Evolutionary conservation across 2,797 vertebrate species (phyloP).

Genomic region (Cynopterus sphinx): DNA sequence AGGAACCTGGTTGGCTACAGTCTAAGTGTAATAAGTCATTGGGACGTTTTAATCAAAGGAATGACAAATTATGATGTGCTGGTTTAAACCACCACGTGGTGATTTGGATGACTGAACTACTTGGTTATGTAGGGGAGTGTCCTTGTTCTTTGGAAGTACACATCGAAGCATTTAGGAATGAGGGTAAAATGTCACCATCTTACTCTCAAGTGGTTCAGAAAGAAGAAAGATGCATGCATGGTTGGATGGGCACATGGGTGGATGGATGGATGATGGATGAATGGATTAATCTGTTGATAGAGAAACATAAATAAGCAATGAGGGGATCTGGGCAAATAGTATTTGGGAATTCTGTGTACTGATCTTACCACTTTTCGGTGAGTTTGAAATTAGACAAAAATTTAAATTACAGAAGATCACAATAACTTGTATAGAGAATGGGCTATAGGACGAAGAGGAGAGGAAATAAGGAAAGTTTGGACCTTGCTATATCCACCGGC

Average conservation of each 20-base stretch:
- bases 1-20: background rate
- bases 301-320: background rate
- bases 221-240: background rate
- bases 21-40: too few relatives aligned
- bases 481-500: background rate
- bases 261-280: too few relatives aligned
- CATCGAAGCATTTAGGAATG: background rate
- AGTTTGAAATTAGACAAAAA: slow-evolving; percentile 99
- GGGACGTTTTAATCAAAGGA: background rate
- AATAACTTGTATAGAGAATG: background rate
- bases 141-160: background rate
- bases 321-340: background rate
- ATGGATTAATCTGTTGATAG: too few relatives aligned
- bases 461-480: background rate
- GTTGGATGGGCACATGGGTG: background rate
- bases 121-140: background rate
- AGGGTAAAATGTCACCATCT: background rate
- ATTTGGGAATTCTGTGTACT: background rate
- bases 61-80: background rate
- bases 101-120: background rate
- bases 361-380: slow-evolving; percentile 89
- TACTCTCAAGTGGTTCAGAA: background rate
- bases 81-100: background rate
- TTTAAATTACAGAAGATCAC: slow-evolving; percentile 95
- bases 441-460: background rate